Conservation (phyloP, 2,888 invertebrate genomes). For the Morpho deidamia region DNA sequence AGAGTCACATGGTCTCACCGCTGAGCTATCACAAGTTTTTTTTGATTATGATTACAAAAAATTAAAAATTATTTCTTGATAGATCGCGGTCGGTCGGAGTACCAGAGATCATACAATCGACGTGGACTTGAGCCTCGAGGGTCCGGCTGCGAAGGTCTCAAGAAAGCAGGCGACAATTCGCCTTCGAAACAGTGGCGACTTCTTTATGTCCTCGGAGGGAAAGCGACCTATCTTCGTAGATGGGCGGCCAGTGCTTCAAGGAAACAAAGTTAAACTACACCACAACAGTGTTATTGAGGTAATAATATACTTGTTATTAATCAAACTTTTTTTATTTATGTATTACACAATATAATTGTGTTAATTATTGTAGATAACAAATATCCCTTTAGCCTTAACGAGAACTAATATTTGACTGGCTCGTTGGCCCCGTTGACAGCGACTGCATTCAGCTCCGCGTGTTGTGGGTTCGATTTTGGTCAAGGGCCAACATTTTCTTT, state of each 20-base stretch:
- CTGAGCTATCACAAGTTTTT: too few relatives aligned
- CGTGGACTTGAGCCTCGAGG: conserved; percentile 95
- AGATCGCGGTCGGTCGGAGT: conserved; percentile 95
- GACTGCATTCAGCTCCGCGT: too few relatives aligned
- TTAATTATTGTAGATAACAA: too few relatives aligned
- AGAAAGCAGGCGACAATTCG: conserved; percentile 94
- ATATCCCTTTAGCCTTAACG: too few relatives aligned
- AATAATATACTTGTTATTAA: conserved; percentile 18
- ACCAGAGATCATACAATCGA: conserved; percentile 94
- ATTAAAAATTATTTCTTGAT: conserved; percentile 2
- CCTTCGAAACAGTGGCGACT: conserved; percentile 94
- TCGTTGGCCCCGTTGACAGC: too few relatives aligned
- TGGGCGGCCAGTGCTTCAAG: conserved; percentile 91
- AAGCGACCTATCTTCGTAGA: conserved; percentile 96
- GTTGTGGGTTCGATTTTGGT: too few relatives aligned
- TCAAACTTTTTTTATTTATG: too few relatives aligned
- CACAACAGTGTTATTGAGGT: conserved; percentile 98
- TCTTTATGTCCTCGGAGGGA: conserved; percentile 96
- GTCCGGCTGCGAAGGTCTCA: conserved; percentile 96
- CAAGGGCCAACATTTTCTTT: too few relatives aligned
- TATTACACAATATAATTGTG: too few relatives aligned
- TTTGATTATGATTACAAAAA: too few relatives aligned
- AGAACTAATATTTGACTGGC: too few relatives aligned
- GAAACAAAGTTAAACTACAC: conserved; percentile 92
- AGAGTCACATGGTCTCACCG: too few relatives aligned